A percentile compares a stretch with the other conserved stretches of the same genome.
Conservation (phyloP, 1,140 invertebrate genomes). For the Eumaeus atala region DNA sequence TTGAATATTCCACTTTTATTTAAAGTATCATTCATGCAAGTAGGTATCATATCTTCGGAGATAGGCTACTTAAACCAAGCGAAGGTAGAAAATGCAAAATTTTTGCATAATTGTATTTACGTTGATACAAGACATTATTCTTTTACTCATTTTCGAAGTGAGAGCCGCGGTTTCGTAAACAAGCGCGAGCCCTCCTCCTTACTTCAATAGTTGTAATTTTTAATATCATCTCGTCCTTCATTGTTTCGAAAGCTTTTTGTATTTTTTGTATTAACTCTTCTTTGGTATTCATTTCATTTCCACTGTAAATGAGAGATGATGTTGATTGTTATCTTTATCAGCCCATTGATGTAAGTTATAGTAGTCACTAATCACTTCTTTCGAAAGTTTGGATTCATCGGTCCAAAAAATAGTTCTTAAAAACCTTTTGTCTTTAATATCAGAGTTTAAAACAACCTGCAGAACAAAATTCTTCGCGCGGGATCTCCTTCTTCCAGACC, state of each 20-base stretch:
- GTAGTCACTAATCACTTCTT: slow-evolving; percentile 5
- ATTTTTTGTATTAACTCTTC: neutral
- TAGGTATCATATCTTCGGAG: no score
- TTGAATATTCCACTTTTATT: no score
- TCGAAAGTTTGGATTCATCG: slow-evolving; percentile 6
- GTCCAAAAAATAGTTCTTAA: slow-evolving; percentile 6
- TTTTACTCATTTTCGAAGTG: slow-evolving; percentile 4
- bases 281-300: neutral
- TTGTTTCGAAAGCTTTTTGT: neutral
- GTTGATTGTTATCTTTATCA: slow-evolving; percentile 10
- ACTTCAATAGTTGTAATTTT: slow-evolving; percentile 6
- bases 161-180: neutral
- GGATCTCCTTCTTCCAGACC: slow-evolving; percentile 8
- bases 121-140: no score
- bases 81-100: no score
- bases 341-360: slow-evolving; percentile 10
- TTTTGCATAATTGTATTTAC: no score
- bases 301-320: neutral
- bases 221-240: neutral
- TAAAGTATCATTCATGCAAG: no score
- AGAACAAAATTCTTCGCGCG: neutral
- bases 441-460: slow-evolving; percentile 2
- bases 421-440: slow-evolving; percentile 5
- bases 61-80: no score
- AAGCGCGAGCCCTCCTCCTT: neutral